phyloP scores from a whole-genome alignment of 2,888 invertebrate genomes.

The Timema cristinae region DNA sequence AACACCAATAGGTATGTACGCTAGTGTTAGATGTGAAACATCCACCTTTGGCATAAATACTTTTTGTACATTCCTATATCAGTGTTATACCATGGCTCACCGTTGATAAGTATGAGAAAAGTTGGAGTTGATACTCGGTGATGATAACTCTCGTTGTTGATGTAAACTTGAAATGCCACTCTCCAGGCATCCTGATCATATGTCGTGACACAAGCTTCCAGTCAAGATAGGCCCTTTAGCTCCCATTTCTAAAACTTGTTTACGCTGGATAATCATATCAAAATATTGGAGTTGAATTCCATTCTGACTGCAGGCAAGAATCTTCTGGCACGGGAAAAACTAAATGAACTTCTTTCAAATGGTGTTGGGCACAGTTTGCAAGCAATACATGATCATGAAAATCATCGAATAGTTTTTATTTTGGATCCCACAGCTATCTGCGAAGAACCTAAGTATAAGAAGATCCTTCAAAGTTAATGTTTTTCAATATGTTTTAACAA shows the following conservation, averaged over 20 bases:
- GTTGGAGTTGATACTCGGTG: background rate
- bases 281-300: background rate
- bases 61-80: background rate
- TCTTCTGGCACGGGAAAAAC: background rate
- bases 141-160: background rate
- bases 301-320: background rate
- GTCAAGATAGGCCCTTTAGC: background rate
- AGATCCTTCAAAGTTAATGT: background rate
- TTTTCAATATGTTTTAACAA: no score
- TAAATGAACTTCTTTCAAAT: background rate
- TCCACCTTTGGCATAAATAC: background rate
- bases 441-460: background rate
- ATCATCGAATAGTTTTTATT: slow-evolving; percentile 3
- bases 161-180: background rate
- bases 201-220: background rate
- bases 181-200: background rate
- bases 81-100: background rate
- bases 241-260: background rate
- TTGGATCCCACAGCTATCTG: background rate
- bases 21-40: background rate
- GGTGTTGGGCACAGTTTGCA: background rate
- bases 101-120: background rate
- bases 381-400: background rate
- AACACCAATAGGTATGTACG: background rate
- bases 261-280: background rate